Base-by-base conservation (phyloP, 2,113 vertebrate genomes). In the Amphiprion percula region DNA sequence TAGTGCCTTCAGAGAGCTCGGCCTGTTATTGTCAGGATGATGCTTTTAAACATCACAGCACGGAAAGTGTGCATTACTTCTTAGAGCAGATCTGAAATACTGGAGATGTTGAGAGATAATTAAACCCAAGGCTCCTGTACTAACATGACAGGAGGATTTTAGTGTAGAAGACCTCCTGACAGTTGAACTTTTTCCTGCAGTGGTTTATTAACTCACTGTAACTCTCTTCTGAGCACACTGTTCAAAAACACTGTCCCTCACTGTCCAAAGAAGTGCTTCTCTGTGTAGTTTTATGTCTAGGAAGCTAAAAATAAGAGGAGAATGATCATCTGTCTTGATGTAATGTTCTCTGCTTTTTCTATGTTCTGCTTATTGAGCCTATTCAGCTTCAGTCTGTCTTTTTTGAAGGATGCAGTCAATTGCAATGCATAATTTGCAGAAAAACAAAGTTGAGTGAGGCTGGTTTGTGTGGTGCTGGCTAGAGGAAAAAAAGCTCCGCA, bases 61-160 rank as follows among this genome's bases (percentile, higher is more conserved):
- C 5, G 17, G 17, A 55, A 49, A 59, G 7, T 8, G 16, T 2
- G 1, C 12, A 15, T 33, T 47, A 28, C 26, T 17, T 71, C 79
- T 68, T 33, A 55, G 69, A 62, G 58, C 23, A 28, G 30, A 46
- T 50, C 10, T 37, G 64, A 69, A 39, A 39, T 30, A 7, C n/a
- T 55, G 55, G 12, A 5, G n/a, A 60, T 77, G 60, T 82, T 83
- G 24, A 87, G 15, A 67, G 53, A 73, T 85, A 85, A 86, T 87
- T 78, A 85, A 87, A 73, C 37, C n/a, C 28, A 16, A 28, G 19
- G n/a, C 33, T 77, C 2, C n/a, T 52, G 9, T 1, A 2, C 19
- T 23, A 39, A 16, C 21, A 52, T 6, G 3, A 53, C 37, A 19
- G 10, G 4, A 55, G 7, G 14, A 47, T 71, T 70, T 54, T 4